Evolutionary conservation across 2,113 vertebrate species (phyloP), one percentile per base, ranked within the genome.

Genomic region (Bostrychus sinensis): DNA sequence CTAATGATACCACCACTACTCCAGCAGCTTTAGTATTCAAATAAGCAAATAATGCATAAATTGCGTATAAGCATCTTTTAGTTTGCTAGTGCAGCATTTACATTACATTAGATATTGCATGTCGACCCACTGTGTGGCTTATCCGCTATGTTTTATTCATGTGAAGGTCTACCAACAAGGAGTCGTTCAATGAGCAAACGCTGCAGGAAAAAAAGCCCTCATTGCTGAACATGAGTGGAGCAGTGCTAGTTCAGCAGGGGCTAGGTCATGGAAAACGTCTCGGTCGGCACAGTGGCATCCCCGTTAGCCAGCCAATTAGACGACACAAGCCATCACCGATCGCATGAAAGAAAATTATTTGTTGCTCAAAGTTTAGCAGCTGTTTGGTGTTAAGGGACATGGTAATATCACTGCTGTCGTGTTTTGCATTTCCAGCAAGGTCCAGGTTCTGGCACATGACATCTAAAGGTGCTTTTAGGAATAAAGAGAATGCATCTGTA

Each of bases 241-340:
- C 81, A 62, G n/a, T 60, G 76, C 73, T 43, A 22, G 77, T 70
- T 79, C 59, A 76, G 73, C 73, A 67, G 71, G 17, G 51, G 66
- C 11, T 6, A 62, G 26, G 22, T 25, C 7, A 41, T 41, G 13
- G 61, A 28, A 41, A 11, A 4, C 2, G 6, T 45, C 56, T 45
- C 11, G 7, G 30, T 53, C 23, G 54, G 19, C 42, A 68, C 6
- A 2, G 14, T 51, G 61, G 39, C 56, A 13, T 58, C 70, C 17
- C 45, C 37, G 62, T 70, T 69, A 69, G 75, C 17, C 25, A 56
- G 71, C 59, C 70, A 76, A 81, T 83, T 80, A 80, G 60, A 61
- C 28, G 62, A 56, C 51, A 42, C 60, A 62, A 70, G 41, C 59
- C 25, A 36, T 55, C 66, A 13, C 37, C 8, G 69, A 59, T 70